These are phyloP conservation scores for Ennomos quercinarius DNA, from an alignment of 2,888 invertebrate species.

Conservation along the genomic window DNA sequence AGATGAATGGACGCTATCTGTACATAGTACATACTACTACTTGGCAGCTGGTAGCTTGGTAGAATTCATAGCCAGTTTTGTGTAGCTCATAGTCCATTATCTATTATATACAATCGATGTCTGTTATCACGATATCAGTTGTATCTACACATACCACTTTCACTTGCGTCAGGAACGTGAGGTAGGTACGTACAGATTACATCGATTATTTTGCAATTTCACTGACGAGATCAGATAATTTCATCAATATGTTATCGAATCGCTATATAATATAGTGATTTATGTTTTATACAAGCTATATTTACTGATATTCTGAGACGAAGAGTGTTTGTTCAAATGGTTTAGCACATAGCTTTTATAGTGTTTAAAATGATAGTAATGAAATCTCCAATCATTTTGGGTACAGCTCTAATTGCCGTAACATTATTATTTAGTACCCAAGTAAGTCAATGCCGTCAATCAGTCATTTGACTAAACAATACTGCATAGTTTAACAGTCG, in stretches of 20 bases:
- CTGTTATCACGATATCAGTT: conserved; percentile 5
- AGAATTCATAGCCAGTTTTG: background rate
- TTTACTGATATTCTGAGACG: background rate
- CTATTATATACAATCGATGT: background rate
- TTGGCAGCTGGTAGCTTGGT: too few species aligned
- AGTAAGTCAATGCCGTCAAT: conserved; percentile 23
- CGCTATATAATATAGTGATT: conserved; percentile 23
- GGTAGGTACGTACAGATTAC: background rate
- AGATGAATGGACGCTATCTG: too few species aligned
- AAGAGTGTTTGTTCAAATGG: conserved; percentile 6
- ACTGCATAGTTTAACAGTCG: background rate
- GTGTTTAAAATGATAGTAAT: conserved; percentile 12
- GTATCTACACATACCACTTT: conserved; percentile 1
- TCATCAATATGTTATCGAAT: conserved; percentile 9
- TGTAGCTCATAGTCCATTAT: background rate
- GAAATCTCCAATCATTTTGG: conserved; percentile 28
- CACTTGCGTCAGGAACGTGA: conserved; percentile 15
- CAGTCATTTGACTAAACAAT: background rate
- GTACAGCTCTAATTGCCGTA: conserved; percentile 6
- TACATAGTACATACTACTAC: too few species aligned
- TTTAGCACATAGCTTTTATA: background rate
- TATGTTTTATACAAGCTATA: conserved; percentile 7
- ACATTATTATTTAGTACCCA: conserved; percentile 21
- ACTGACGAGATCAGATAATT: conserved; percentile 11
- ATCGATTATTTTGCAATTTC: conserved; percentile 6